phyloP scores from a whole-genome alignment of 1,140 invertebrate genomes.

The Atopsyche davidsoni region DNA sequence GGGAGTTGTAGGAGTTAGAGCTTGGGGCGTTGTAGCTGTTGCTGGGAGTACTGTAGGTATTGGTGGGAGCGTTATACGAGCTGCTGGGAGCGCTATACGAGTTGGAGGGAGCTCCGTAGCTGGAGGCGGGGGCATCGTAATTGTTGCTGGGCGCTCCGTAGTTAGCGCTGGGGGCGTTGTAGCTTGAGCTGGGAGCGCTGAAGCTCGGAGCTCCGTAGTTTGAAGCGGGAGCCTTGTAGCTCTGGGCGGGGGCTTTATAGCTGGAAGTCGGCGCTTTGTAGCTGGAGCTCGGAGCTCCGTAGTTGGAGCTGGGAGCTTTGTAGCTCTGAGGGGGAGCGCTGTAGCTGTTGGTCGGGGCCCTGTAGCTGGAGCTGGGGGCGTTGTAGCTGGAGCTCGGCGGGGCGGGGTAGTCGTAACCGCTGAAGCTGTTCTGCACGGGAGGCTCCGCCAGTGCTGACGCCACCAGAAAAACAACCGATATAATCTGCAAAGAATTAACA shows the following conservation, averaged over 20 bases:
- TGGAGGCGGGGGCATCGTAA: conserved; percentile 10
- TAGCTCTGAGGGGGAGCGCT: conserved; percentile 12
- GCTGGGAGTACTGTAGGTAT: conserved; percentile 9
- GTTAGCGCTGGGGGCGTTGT: conserved; percentile 14
- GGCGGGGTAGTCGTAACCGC: conserved; percentile 23
- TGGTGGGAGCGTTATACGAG: conserved; percentile 1
- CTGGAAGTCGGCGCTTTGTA: conserved; percentile 15
- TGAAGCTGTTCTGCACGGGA: conserved; percentile 18
- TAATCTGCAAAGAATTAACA: conserved; percentile 22
- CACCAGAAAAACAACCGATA: conserved; percentile 12
- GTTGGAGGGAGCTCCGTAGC: conserved; percentile 6
- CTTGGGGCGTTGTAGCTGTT: conserved; percentile 13
- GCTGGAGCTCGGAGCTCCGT: conserved; percentile 10
- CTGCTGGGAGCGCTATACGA: conserved; percentile 7
- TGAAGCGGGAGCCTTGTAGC: not conserved
- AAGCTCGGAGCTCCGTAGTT: conserved; percentile 14
- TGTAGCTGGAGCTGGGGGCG: conserved; percentile 14
- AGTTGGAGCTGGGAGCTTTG: conserved; percentile 6
- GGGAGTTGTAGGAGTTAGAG: conserved; percentile 14
- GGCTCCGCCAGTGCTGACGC: conserved; percentile 18
- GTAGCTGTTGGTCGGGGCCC: conserved; percentile 9
- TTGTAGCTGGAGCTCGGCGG: conserved; percentile 17
- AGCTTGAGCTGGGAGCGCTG: conserved; percentile 14
- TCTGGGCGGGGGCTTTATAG: conserved; percentile 14
- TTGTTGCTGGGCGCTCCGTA: conserved; percentile 12